Percentiles rank a stretch among this genome's conserved stretches.
These are phyloP conservation scores for Lacerta agilis DNA, from an alignment of 2,797 vertebrate genomes.

Conservation along the genomic window DNA sequence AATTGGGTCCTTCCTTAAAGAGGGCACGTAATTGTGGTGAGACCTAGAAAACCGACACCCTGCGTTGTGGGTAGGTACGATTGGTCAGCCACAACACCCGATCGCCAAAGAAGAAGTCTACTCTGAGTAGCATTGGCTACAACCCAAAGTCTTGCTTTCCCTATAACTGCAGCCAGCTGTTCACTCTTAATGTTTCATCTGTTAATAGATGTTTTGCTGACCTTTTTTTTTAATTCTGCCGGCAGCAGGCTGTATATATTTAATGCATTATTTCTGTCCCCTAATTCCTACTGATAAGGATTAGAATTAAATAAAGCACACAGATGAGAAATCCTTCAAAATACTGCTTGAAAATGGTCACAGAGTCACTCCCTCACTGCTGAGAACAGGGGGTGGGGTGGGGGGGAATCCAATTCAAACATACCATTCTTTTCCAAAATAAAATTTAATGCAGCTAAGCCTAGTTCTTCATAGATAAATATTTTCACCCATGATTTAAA, in stretches of 20 bases:
- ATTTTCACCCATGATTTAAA: constrained; percentile 41
- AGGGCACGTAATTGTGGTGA: too few species aligned
- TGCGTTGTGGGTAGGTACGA: too few species aligned
- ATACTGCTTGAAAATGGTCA: constrained; percentile 5
- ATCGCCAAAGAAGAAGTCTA: too few species aligned
- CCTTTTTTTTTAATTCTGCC: constrained; percentile 20
- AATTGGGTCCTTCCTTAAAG: too few species aligned
- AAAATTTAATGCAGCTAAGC: constrained; percentile 45
- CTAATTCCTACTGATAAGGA: constrained; percentile 46
- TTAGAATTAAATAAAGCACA: constrained; percentile 57
- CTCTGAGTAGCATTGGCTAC: too few species aligned
- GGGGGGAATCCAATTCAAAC: constrained; percentile 56
- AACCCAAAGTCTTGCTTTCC: not conserved
- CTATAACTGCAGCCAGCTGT: not conserved
- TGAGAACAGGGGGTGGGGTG: not conserved
- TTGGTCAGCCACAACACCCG: too few species aligned
- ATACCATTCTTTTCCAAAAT: constrained; percentile 12
- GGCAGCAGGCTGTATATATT: constrained; percentile 3
- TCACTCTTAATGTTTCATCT: not conserved
- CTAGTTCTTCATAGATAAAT: constrained; percentile 54
- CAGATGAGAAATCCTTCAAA: constrained; percentile 47
- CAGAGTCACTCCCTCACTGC: constrained; percentile 30
- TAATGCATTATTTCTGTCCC: constrained; percentile 23
- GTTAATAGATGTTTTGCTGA: constrained; percentile 18
- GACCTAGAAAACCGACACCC: too few species aligned